Evolutionary conservation across 2,113 vertebrate species (phyloP).

Genomic region (Empidonax traillii): DNA sequence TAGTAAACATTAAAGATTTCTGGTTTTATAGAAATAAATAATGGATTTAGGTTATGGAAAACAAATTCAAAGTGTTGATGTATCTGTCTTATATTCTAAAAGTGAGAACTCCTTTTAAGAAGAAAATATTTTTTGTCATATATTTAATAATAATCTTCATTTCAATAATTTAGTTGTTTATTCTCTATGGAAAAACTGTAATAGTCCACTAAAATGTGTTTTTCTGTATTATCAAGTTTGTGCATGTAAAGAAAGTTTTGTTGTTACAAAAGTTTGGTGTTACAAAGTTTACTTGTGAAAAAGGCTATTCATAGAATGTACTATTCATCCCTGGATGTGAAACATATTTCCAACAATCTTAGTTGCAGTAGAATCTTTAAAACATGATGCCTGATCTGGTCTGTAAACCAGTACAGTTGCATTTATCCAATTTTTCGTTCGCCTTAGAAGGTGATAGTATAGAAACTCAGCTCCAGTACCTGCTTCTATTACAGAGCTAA

Average conservation of each 20-base stretch:
- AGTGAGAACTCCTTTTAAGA: neutral
- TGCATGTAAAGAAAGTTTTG: neutral
- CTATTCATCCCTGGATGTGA: neutral
- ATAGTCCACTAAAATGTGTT: neutral
- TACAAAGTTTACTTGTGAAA: neutral
- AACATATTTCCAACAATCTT: neutral
- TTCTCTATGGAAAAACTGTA: neutral
- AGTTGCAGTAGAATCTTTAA: neutral
- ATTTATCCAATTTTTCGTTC: neutral
- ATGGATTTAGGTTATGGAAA: neutral
- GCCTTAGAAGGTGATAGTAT: accelerated
- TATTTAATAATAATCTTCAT: neutral
- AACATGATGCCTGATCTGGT: neutral
- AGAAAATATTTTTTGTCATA: neutral
- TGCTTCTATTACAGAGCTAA: neutral
- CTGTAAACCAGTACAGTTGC: neutral
- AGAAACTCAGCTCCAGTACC: neutral
- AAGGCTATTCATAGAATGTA: neutral
- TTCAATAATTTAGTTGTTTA: neutral
- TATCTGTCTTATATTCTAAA: neutral
- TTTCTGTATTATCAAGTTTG: neutral
- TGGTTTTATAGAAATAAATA: neutral
- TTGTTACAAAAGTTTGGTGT: too few species aligned
- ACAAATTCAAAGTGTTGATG: neutral
- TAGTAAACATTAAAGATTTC: neutral